Percentiles rank a stretch among this genome's conserved stretches.
phyloP scores from a whole-genome alignment of 2,797 vertebrate species.

The Steatocranus sp. region DNA sequence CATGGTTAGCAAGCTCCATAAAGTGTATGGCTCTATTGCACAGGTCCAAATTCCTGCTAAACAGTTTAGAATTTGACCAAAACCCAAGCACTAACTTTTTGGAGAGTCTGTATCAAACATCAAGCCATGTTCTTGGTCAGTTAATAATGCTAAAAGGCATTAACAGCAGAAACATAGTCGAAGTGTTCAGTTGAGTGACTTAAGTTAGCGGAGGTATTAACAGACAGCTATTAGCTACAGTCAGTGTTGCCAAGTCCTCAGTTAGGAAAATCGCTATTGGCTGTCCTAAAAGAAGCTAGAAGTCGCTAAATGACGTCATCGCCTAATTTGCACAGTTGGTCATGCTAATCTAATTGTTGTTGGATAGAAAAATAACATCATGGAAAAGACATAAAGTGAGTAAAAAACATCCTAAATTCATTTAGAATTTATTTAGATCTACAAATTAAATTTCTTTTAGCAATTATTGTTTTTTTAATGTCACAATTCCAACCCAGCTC shows the following conservation, averaged over 20 bases:
- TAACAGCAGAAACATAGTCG: background rate
- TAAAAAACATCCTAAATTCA: background rate
- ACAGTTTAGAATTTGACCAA: background rate
- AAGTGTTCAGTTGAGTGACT: background rate
- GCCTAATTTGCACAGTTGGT: background rate
- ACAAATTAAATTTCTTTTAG: fast-evolving
- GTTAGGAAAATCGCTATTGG: background rate
- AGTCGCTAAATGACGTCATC: fast-evolving
- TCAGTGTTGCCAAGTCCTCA: background rate
- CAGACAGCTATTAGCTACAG: background rate
- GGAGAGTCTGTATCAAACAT: background rate
- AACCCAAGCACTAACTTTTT: background rate
- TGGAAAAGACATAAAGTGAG: background rate
- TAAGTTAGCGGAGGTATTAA: background rate
- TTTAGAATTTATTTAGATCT: background rate
- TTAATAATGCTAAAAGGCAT: background rate
- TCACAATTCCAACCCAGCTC: background rate
- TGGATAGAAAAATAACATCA: fast-evolving
- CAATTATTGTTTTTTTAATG: background rate
- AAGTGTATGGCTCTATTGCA: background rate
- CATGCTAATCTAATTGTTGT: background rate
- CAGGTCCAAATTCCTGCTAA: background rate
- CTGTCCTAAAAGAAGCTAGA: fast-evolving
- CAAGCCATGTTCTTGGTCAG: background rate
- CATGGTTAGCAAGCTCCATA: background rate